Evolutionary conservation across 1,140 invertebrate species (phyloP), one percentile per base, ranked within the genome.

Genomic region (Brachionus koreanus): DNA sequence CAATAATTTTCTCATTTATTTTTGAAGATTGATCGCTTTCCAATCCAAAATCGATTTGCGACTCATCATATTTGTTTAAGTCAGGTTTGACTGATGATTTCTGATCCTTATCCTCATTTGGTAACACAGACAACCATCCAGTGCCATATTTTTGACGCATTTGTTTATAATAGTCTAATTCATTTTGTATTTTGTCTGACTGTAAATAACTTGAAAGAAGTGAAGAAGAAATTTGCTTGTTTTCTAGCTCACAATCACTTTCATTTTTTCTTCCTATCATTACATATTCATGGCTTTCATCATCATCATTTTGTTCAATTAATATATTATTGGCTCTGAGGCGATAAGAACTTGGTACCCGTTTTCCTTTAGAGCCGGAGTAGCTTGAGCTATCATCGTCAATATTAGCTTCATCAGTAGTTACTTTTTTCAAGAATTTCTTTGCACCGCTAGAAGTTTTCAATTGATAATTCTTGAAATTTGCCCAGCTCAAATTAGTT

Each of bases 71-170:
- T 13, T 43, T 16, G 16, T 29, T 29, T 6, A 35, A 42, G 19
- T 23, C 37, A 19, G 37, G 3, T 42, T 16, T 69, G 13, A 1
- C 5, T 23, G 65, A 0, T 39, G 19, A 2, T 25, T 57, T 57
- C 19, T 42, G 65, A 37, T 69, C 65, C 16, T 69, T 69, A 39
- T 19, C 65, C 16, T 69, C 65, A 46, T 74, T 74, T 33, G 69
- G 69, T 12, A 46, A 25, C 7, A 46, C 37, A 9, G 42, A 74
- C 42, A 74, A 29, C 69, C 69, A 74, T 43, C 42, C 69, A 9
- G 69, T 74, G 16, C 69, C 69, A 46, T 74, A 74, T 25, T 74
- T 74, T 43, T 43, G 42, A 3, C 69, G 39, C 69, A 74, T 74
- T 74, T 43, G 39, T 74, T 33, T 74, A 12, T 46, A 74, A 74